Percentiles rank a stretch among this genome's conserved stretches.
These are phyloP conservation scores for Gallinago media DNA, from an alignment of 2,113 vertebrate genomes.

Conservation along the genomic window DNA sequence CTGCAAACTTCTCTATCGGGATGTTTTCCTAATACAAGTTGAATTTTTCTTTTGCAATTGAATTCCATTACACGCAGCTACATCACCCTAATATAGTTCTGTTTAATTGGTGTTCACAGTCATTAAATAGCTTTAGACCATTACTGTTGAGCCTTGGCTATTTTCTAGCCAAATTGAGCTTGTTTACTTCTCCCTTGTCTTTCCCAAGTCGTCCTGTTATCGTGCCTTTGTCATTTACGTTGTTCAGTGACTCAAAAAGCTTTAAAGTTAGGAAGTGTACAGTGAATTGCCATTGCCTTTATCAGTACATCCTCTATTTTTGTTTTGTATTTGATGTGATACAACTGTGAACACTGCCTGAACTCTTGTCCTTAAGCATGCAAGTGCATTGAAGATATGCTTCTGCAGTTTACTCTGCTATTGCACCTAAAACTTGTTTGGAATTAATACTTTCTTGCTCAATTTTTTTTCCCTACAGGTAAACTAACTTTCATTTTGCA, in stretches of 20 bases:
- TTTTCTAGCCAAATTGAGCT: neutral
- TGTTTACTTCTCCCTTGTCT: neutral
- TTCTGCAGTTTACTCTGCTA: neutral
- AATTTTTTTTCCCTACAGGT: neutral
- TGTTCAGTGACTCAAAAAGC: neutral
- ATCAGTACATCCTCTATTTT: neutral
- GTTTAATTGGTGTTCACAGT: neutral
- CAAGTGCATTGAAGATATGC: neutral
- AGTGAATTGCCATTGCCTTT: neutral
- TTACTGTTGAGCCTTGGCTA: neutral
- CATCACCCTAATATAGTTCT: neutral
- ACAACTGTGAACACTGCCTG: neutral
- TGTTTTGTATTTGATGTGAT: neutral
- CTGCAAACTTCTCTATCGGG: neutral
- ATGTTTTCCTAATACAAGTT: neutral
- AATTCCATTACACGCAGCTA: slow-evolving; percentile 1
- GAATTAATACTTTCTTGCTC: neutral
- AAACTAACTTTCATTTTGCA: neutral
- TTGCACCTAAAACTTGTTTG: neutral
- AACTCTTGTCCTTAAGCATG: neutral
- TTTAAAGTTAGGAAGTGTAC: neutral
- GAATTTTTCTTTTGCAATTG: neutral
- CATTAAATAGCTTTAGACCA: neutral
- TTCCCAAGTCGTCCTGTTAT: neutral
- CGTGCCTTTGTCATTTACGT: neutral